Conservation (phyloP, 2,888 invertebrate genomes). For the Coenonympha glycerion region DNA sequence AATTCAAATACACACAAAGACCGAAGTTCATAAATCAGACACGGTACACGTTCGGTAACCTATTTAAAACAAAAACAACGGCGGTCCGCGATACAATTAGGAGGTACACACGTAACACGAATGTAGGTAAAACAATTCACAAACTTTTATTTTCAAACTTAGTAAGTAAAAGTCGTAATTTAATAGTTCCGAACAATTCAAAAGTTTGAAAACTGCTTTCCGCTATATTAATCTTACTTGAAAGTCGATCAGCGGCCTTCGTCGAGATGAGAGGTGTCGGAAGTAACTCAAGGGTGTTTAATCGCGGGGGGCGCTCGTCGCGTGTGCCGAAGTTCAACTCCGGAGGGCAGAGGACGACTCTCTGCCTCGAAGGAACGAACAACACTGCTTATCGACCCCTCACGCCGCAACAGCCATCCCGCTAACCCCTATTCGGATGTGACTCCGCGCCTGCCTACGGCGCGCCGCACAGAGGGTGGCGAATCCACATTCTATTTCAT, state of each 20-base stretch:
- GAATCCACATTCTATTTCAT: no score
- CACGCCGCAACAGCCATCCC: conserved; percentile 43
- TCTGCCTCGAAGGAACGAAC: conserved; percentile 39
- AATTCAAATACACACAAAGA: conserved; percentile 15
- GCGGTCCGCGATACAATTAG: background rate
- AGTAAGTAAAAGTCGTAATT: conserved; percentile 2
- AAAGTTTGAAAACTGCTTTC: conserved; percentile 9
- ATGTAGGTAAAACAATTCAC: background rate
- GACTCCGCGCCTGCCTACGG: conserved; percentile 51
- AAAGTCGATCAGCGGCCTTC: background rate
- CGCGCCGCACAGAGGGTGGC: no score
- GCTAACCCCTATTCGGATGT: conserved; percentile 26
- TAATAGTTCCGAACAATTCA: conserved; percentile 6
- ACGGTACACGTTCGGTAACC: background rate
- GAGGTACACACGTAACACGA: background rate
- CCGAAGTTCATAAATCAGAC: conserved; percentile 5
- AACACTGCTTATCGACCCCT: conserved; percentile 70
- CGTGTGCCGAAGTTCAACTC: conserved; percentile 22
- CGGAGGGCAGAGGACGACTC: conserved; percentile 39
- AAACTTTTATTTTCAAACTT: conserved; percentile 11
- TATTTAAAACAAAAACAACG: background rate
- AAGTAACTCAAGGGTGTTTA: conserved; percentile 2
- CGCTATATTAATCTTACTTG: conserved; percentile 12
- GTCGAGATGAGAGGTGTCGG: background rate
- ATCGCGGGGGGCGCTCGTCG: conserved; percentile 8